phyloP scores from a whole-genome alignment of 35 echinoderm and acorn worm species.

The Acanthaster planci region DNA sequence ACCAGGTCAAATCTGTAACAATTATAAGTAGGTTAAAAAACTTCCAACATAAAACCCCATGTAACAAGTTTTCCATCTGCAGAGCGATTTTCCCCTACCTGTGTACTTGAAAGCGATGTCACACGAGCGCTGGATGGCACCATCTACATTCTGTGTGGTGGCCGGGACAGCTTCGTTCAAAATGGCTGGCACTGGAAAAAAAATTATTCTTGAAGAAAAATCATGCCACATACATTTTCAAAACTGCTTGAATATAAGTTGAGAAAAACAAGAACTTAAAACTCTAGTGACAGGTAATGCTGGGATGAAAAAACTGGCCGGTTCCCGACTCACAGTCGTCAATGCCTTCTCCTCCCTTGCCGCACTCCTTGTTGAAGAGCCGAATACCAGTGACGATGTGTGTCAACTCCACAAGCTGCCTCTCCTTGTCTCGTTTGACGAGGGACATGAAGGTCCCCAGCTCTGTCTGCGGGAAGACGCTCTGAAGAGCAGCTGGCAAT shows the following conservation, averaged over 20 bases:
- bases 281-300: too few relatives aligned
- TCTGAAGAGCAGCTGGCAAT: conserved; percentile 85
- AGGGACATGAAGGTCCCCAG: conserved; percentile 97
- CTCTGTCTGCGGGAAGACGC: conserved; percentile 97
- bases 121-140: conserved; percentile 75
- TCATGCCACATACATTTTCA: too few relatives aligned
- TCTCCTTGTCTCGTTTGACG: conserved; percentile 87
- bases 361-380: conserved; percentile 97
- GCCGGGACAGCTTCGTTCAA: conserved; percentile 98
- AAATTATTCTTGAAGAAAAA: not conserved
- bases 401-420: conserved; percentile 72
- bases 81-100: conserved; percentile 42
- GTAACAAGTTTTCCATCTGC: too few relatives aligned
- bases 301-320: not conserved
- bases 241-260: too few relatives aligned
- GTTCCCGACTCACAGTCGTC: conserved; percentile 82
- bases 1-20: too few relatives aligned
- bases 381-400: conserved; percentile 92
- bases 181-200: conserved; percentile 85
- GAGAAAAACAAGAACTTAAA: too few relatives aligned
- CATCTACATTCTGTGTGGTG: conserved; percentile 99
- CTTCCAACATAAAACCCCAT: too few relatives aligned
- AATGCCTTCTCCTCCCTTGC: conserved; percentile 95
- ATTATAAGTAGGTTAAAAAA: too few relatives aligned
- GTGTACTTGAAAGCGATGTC: conserved; percentile 89